Percentiles rank a stretch among this genome's conserved stretches.
These are phyloP conservation scores for Spatula clypeata DNA, from an alignment of 2,797 vertebrate genomes.

Conservation along the genomic window DNA sequence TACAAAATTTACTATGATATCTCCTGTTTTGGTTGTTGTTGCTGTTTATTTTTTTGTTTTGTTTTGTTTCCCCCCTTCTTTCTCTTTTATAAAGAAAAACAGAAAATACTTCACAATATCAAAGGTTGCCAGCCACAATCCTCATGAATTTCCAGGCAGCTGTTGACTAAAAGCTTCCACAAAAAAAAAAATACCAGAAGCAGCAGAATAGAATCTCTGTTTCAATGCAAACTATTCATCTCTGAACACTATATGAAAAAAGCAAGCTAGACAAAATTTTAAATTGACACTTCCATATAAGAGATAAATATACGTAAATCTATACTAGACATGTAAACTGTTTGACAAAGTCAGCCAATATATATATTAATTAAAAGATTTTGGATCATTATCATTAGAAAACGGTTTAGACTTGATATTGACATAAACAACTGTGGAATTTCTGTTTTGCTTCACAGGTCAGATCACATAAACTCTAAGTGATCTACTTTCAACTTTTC, in stretches of 20 bases:
- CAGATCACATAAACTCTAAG: neutral
- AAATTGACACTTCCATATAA: neutral
- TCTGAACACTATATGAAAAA: neutral
- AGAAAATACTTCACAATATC: neutral
- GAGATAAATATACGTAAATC: neutral
- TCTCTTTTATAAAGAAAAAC: neutral
- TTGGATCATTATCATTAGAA: neutral
- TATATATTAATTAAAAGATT: accelerated
- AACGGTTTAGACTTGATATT: neutral
- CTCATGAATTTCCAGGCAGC: neutral
- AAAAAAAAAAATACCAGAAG: neutral
- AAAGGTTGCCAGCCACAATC: neutral
- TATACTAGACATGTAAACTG: neutral
- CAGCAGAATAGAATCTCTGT: neutral
- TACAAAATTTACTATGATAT: accelerated
- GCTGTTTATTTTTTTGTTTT: too few relatives aligned
- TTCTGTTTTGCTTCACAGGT: neutral
- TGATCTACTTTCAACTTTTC: neutral
- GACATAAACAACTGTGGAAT: neutral
- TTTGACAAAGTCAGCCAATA: neutral
- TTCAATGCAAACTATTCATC: neutral
- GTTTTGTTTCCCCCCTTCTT: too few relatives aligned
- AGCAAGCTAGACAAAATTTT: neutral
- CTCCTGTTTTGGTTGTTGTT: neutral
- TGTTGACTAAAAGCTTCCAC: neutral